Evolutionary conservation across 2,888 invertebrate genomes (phyloP).

Genomic region (Macrophya annulata): DNA sequence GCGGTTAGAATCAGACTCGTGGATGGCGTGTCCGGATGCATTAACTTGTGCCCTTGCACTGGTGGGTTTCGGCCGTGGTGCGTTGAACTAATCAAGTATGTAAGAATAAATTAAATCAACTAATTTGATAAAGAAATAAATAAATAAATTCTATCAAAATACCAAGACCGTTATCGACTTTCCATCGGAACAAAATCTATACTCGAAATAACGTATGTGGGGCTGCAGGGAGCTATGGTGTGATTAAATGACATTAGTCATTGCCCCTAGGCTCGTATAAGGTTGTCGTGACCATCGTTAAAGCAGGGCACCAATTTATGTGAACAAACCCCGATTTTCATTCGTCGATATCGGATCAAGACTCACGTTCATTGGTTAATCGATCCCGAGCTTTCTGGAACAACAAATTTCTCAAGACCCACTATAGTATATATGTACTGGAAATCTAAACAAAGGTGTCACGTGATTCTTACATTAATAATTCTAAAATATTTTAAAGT

Average conservation of each 20-base stretch:
- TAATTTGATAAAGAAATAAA: conserved; percentile 68
- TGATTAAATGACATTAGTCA: conserved; percentile 57
- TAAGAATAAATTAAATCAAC: conserved; percentile 75
- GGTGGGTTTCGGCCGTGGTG: conserved; percentile 2
- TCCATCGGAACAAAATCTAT: conserved; percentile 35
- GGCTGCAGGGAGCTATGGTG: conserved; percentile 29
- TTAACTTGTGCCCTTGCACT: conserved; percentile 75
- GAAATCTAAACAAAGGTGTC: conserved; percentile 65
- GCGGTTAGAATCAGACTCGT: conserved; percentile 70
- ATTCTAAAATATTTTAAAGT: conserved; percentile 69
- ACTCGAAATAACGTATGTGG: background rate
- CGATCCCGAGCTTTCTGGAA: conserved; percentile 20
- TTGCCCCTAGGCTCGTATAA: conserved; percentile 38
- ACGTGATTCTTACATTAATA: conserved; percentile 74
- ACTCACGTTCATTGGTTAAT: conserved; percentile 47
- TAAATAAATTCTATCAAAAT: background rate
- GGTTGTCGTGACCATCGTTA: conserved; percentile 52
- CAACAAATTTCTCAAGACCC: conserved; percentile 37
- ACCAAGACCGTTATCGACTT: conserved; percentile 22
- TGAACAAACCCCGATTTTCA: conserved; percentile 32
- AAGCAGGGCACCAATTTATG: conserved; percentile 26
- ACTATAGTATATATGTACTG: background rate
- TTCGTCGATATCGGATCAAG: conserved; percentile 54
- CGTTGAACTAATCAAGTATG: conserved; percentile 71
- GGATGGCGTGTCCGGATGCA: conserved; percentile 77